Percentiles rank a stretch among this genome's conserved stretches.
Conservation (phyloP, 2,113 vertebrate species). For the Zeus faber region DNA sequence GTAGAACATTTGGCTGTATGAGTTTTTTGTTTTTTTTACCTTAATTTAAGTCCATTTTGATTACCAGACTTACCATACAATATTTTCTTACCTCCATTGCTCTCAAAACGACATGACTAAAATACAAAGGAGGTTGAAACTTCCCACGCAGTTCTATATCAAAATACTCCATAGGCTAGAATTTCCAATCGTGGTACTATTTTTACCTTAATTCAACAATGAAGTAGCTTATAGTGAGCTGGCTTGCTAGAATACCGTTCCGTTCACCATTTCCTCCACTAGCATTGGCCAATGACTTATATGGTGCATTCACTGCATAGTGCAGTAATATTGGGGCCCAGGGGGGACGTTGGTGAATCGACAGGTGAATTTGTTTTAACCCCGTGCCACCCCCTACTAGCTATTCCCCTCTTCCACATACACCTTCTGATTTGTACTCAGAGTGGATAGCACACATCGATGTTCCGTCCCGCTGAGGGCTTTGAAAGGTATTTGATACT, state of each 20-base stretch:
- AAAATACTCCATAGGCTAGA: too few relatives aligned
- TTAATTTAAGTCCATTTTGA: too few relatives aligned
- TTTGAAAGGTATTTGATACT: slow-evolving; percentile 33
- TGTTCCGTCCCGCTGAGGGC: slow-evolving; percentile 36
- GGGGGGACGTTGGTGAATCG: slow-evolving; percentile 39
- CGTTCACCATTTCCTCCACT: slow-evolving; percentile 1
- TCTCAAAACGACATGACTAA: too few relatives aligned
- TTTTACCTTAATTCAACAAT: background rate
- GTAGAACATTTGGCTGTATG: too few relatives aligned
- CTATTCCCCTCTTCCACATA: too few relatives aligned
- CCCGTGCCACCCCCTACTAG: too few relatives aligned
- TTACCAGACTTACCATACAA: too few relatives aligned
- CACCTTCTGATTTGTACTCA: slow-evolving; percentile 30
- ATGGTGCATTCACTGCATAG: slow-evolving; percentile 21
- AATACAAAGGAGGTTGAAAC: too few relatives aligned
- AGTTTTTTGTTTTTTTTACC: too few relatives aligned
- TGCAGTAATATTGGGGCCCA: slow-evolving; percentile 41
- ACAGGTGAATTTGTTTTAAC: slow-evolving; percentile 53
- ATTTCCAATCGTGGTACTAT: too few relatives aligned
- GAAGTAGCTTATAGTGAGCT: background rate
- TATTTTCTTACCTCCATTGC: too few relatives aligned
- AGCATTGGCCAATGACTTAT: slow-evolving; percentile 40
- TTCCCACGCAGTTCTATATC: too few relatives aligned
- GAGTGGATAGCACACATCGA: slow-evolving; percentile 23
- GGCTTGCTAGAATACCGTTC: background rate